Conservation (phyloP, 2,797 vertebrate species). For the Acanthiza pusilla region DNA sequence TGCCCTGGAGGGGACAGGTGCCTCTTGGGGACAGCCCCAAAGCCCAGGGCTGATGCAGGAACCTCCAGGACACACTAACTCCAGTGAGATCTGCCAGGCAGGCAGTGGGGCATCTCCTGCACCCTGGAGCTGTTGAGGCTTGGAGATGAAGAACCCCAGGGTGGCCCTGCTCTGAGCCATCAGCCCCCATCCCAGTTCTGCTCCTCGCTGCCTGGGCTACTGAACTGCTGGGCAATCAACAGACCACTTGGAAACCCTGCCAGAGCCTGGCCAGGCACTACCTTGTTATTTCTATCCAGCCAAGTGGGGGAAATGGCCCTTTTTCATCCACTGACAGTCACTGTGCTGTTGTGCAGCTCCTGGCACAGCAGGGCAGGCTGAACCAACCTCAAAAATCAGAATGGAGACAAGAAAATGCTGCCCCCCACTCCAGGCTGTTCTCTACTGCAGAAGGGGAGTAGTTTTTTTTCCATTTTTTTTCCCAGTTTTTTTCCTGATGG, state of each 20-base stretch:
- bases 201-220: neutral
- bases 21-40: neutral
- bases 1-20: fast-evolving
- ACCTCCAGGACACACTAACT: neutral
- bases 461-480: neutral
- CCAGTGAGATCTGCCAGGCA: neutral
- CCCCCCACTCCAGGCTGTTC: neutral
- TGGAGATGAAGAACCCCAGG: neutral
- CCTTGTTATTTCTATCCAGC: constrained; percentile 22
- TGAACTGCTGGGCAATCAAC: neutral
- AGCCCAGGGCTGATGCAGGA: neutral
- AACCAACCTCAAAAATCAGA: neutral
- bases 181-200: neutral
- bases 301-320: neutral
- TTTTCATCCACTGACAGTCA: neutral
- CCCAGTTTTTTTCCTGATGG: neutral
- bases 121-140: neutral
- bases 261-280: neutral
- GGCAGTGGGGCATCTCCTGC: neutral
- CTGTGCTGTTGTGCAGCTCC: neutral
- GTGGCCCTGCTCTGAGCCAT: neutral
- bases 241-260: neutral
- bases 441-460: neutral
- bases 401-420: neutral
- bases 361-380: neutral